phyloP scores from a whole-genome alignment of 2,888 invertebrate genomes.

The Zhuqinia jingwanae region DNA sequence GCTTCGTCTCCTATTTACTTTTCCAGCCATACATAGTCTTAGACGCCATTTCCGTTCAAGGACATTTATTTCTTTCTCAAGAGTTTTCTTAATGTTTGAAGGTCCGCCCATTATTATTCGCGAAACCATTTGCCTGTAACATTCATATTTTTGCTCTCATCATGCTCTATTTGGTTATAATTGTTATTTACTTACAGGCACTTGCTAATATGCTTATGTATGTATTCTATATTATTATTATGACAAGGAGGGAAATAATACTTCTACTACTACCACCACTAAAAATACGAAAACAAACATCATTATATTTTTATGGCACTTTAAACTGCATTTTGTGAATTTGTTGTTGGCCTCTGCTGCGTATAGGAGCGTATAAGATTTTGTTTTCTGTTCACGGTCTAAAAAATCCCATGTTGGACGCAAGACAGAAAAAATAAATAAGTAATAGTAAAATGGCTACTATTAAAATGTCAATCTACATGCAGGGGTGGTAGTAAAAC shows the following conservation, averaged over 20 bases:
- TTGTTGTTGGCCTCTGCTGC: no score
- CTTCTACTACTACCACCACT: no score
- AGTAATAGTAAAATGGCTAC: not conserved
- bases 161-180: conserved; percentile 2
- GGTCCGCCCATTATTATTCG: no score
- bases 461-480: not conserved
- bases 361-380: no score
- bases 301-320: conserved; percentile 6
- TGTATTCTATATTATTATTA: no score
- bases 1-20: no score
- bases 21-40: no score
- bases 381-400: not conserved
- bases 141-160: not conserved
- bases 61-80: not conserved
- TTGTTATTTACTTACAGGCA: not conserved
- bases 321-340: not conserved
- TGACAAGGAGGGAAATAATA: no score
- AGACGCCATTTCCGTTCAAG: conserved; percentile 6
- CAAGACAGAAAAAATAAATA: not conserved
- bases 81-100: not conserved
- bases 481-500: not conserved
- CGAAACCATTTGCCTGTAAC: not conserved
- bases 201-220: no score
- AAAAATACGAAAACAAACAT: not conserved
- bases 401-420: not conserved